Evolutionary conservation across 1,140 invertebrate species (phyloP).

Genomic region (Magallana angulata): DNA sequence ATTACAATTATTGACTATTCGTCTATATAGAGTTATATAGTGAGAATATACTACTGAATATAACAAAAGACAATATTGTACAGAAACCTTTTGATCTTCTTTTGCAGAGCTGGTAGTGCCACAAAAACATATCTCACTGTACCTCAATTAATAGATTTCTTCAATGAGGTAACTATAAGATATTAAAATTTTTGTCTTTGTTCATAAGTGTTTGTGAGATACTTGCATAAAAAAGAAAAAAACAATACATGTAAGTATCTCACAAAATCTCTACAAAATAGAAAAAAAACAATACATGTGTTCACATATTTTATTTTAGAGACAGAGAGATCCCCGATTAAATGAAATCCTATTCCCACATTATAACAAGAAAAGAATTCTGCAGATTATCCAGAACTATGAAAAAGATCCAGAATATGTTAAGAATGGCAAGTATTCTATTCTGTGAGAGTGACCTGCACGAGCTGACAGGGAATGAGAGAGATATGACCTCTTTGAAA

Average conservation of each 20-base stretch:
- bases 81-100: neutral
- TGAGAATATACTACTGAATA: too few relatives aligned
- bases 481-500: too few relatives aligned
- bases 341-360: constrained; percentile 99
- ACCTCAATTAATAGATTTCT: constrained; percentile 89
- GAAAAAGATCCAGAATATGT: constrained; percentile 91
- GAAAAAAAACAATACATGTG: neutral
- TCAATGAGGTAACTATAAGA: constrained; percentile 87
- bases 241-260: neutral
- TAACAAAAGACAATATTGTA: too few relatives aligned
- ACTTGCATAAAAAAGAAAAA: neutral
- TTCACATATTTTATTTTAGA: constrained; percentile 78
- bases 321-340: constrained; percentile 97
- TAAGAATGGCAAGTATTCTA: constrained; percentile 85
- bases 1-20: too few relatives aligned
- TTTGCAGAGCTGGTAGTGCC: constrained; percentile 51
- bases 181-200: neutral
- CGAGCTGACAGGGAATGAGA: too few relatives aligned
- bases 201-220: neutral
- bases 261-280: neutral
- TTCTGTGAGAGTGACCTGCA: too few relatives aligned
- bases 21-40: too few relatives aligned
- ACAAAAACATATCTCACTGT: constrained; percentile 63
- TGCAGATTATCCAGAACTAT: constrained; percentile 96
- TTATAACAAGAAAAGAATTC: constrained; percentile 95